Base-by-base conservation (phyloP, 2,797 vertebrate species). In the Hafferia zeledoni region DNA sequence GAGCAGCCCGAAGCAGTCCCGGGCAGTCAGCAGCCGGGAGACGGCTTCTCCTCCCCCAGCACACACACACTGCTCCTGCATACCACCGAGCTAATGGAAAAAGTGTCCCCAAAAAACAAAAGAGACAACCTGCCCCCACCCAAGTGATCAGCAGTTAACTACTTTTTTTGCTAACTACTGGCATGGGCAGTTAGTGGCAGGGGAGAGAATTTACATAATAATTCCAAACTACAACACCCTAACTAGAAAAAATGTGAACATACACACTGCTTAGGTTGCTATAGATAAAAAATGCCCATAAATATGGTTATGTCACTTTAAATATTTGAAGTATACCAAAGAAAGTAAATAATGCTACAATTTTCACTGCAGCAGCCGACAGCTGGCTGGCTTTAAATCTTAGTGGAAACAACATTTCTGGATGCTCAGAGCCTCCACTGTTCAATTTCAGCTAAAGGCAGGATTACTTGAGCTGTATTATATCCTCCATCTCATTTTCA, bases 401-500 rank as follows among this genome's bases (percentile, higher is more conserved):
- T 96, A 83, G 83, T 63, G 82, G 96, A 88, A 97, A 82, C 93
- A 96, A 91, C 87, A 47, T 27, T 95, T 96, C 83, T 95, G 94
- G 74, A 94, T 96, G 92, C 94, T 96, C 95, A 89, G 86, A 94
- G 55, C 75, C 76, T 97, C 75, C 87, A 52, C 93, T 61, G 47
- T 93, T 97, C 96, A 91, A 82, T 97, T 98, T 98, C 92, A 92
- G 93, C 96, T 96, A 79, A 97, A 96, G 93, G 91, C 93, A 96
- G 97, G 97, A 97, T 98, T 98, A 96, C 87, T 93, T 90, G 92
- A 96, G 93, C 95, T 95, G 81, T 93, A 95, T 97, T 97, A 94
- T 97, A 96, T 95, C 96, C 97, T 94, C 97, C 96, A 94, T 98
- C 97, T 98, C 96, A 97, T 98, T 98, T 98, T 98, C 96, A 97